Percentiles rank a stretch among this genome's conserved stretches.
phyloP scores from a whole-genome alignment of 2,797 vertebrate species.

The Erethizon dorsatum region DNA sequence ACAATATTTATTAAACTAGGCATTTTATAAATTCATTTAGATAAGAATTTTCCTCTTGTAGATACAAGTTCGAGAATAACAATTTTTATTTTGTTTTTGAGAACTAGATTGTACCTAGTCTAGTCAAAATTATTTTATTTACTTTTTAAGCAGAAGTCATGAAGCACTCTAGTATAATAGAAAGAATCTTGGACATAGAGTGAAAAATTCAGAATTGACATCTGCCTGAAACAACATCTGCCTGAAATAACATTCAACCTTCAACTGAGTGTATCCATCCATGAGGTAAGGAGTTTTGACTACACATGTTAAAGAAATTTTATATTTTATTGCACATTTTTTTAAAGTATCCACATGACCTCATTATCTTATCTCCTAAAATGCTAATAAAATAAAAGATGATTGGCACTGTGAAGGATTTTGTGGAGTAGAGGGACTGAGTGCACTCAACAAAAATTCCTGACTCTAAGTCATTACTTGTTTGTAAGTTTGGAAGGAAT shows the following conservation, averaged over 20 bases:
- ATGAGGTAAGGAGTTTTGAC: neutral
- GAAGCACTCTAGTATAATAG: neutral
- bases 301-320: neutral
- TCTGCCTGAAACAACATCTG: neutral
- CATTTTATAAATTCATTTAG: constrained; percentile 5
- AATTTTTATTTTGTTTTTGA: constrained; percentile 5
- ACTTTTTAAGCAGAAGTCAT: neutral
- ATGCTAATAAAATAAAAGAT: neutral
- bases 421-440: neutral
- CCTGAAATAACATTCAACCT: neutral
- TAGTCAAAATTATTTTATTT: neutral
- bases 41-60: neutral
- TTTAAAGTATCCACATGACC: neutral
- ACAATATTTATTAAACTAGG: neutral
- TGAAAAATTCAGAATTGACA: neutral
- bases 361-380: neutral
- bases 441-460: neutral
- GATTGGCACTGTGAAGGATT: neutral
- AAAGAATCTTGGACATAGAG: neutral
- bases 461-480: neutral
- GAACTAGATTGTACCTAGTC: neutral
- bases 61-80: neutral
- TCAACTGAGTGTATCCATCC: neutral
- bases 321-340: neutral
- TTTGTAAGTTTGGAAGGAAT: neutral